A percentile compares a stretch with the other conserved stretches of the same genome.
Evolutionary conservation across 1,140 invertebrate genomes (phyloP).

Genomic region (Microvelia longipes): DNA sequence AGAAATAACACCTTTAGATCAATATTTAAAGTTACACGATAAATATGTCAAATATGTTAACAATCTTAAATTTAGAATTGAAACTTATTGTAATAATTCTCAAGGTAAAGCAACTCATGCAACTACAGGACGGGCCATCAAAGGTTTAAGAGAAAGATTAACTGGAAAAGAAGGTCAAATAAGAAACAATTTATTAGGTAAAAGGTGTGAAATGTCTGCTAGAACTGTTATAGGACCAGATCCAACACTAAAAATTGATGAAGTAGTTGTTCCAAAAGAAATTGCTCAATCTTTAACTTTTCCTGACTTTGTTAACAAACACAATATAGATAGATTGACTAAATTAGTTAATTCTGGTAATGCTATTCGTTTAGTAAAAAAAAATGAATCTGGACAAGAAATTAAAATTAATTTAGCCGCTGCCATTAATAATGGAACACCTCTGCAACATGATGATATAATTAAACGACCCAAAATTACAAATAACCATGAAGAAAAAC

Average conservation of each 20-base stretch:
- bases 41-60: not conserved
- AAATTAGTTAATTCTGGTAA: constrained; percentile 47
- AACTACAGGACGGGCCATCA: constrained; percentile 9
- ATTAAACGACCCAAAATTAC: constrained; percentile 48
- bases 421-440: constrained; percentile 68
- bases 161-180: constrained; percentile 96
- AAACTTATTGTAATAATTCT: not conserved
- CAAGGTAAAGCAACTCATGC: not conserved
- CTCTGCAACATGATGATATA: constrained; percentile 67
- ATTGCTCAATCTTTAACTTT: constrained; percentile 90
- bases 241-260: constrained; percentile 87
- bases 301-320: constrained; percentile 78
- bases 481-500: constrained; percentile 26
- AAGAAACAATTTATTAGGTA: constrained; percentile 98
- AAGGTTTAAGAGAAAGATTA: constrained; percentile 60
- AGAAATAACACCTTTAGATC: not conserved
- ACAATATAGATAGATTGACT: constrained; percentile 70
- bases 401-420: constrained; percentile 84
- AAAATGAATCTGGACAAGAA: constrained; percentile 72
- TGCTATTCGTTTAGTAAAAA: constrained; percentile 46
- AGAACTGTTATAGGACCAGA: constrained; percentile 97
- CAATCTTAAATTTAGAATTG: not conserved
- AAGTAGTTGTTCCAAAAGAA: constrained; percentile 88
- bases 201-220: constrained; percentile 93
- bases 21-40: not conserved